phyloP scores from a whole-genome alignment of 1,140 invertebrate genomes.

The Muscidifurax raptorellus region DNA sequence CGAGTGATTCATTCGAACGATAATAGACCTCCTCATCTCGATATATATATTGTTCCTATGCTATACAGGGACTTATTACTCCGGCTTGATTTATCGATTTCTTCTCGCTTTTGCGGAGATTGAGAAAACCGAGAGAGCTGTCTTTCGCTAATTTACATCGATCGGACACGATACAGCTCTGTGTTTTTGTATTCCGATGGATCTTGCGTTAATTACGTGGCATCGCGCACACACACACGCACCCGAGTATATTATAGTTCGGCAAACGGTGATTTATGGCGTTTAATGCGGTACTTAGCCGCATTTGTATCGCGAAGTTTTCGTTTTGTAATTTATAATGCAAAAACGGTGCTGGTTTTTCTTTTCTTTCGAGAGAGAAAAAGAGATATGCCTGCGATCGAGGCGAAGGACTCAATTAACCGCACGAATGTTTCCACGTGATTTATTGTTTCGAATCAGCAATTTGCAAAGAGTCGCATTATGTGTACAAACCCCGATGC shows the following conservation, averaged over 20 bases:
- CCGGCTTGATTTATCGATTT: neutral
- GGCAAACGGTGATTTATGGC: too few species aligned
- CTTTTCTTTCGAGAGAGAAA: neutral
- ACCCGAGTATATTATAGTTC: neutral
- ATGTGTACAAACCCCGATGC: neutral
- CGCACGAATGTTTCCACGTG: neutral
- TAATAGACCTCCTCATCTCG: neutral
- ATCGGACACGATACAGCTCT: neutral
- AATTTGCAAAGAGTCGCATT: slow-evolving; percentile 19
- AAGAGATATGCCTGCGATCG: neutral
- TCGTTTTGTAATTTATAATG: neutral
- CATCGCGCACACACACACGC: too few species aligned
- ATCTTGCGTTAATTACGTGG: neutral
- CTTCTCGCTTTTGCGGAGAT: neutral
- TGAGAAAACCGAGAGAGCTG: neutral
- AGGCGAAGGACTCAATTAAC: slow-evolving; percentile 23
- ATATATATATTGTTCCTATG: neutral
- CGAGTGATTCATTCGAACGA: slow-evolving; percentile 33
- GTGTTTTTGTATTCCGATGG: neutral
- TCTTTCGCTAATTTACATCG: slow-evolving; percentile 26
- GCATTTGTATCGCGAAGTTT: neutral
- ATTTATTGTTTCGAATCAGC: slow-evolving; percentile 24
- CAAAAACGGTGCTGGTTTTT: neutral
- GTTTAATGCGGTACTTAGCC: neutral
- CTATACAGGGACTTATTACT: neutral